A percentile compares a stretch with the other conserved stretches of the same genome.
These are phyloP conservation scores for Tyrannus savana DNA, from an alignment of 2,113 vertebrate species.

Conservation along the genomic window DNA sequence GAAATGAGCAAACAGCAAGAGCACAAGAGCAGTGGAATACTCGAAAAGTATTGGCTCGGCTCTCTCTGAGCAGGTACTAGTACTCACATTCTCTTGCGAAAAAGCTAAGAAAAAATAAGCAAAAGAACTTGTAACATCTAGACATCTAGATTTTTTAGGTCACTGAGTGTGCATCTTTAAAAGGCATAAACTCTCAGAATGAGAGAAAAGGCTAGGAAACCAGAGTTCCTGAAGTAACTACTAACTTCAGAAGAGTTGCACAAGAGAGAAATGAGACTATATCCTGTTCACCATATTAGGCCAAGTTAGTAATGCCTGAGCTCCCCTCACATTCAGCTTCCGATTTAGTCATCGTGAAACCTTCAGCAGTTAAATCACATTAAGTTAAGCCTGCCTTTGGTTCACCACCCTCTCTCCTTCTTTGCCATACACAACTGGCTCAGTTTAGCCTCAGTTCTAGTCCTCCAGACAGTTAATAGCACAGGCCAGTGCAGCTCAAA, in stretches of 20 bases:
- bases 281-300: conserved; percentile 58
- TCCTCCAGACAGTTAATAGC: not conserved
- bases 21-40: not conserved
- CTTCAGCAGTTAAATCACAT: not conserved
- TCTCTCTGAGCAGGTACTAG: not conserved
- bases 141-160: not conserved
- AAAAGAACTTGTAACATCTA: not conserved
- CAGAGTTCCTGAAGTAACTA: not conserved
- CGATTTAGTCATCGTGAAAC: conserved; percentile 45
- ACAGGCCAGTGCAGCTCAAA: not conserved
- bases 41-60: not conserved
- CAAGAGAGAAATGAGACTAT: conserved; percentile 18
- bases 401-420: not conserved
- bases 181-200: not conserved
- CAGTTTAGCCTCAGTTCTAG: not conserved
- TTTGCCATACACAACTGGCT: not conserved
- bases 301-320: not conserved
- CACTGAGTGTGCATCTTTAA: not conserved
- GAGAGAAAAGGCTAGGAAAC: not conserved
- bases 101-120: not conserved
- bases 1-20: not conserved
- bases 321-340: conserved; percentile 16
- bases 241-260: conserved; percentile 7
- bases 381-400: not conserved
- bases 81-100: not conserved